phyloP scores from a whole-genome alignment of 2,888 invertebrate species.

The Argyresthia albistria region DNA sequence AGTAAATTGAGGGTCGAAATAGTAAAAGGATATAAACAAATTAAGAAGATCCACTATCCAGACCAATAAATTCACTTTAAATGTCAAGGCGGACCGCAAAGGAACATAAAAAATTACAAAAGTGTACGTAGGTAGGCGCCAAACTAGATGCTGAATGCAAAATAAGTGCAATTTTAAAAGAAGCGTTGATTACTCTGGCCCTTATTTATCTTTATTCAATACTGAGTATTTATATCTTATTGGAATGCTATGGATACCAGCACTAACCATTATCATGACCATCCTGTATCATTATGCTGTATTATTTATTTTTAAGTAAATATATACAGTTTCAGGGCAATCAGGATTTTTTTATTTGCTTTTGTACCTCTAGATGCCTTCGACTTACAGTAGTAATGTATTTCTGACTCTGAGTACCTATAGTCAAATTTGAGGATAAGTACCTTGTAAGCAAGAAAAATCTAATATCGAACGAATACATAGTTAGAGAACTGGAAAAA shows the following conservation, averaged over 20 bases:
- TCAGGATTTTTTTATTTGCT: neutral
- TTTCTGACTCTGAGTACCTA: too few relatives aligned
- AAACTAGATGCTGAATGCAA: neutral
- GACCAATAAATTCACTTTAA: slow-evolving; percentile 25
- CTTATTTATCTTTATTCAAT: slow-evolving; percentile 3
- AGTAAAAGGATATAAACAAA: slow-evolving; percentile 22
- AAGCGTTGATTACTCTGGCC: slow-evolving; percentile 5
- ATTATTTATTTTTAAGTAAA: neutral
- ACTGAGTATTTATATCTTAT: slow-evolving; percentile 11
- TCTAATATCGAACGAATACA: slow-evolving; percentile 3
- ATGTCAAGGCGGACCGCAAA: slow-evolving; percentile 48
- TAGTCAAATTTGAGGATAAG: neutral
- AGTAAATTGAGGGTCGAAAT: neutral
- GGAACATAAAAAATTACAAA: slow-evolving; percentile 1
- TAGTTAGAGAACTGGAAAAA: slow-evolving; percentile 34
- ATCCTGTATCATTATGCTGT: slow-evolving; percentile 12
- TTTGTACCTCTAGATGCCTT: neutral
- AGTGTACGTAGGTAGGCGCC: neutral
- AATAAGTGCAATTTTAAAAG: neutral
- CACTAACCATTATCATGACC: neutral
- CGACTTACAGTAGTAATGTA: neutral
- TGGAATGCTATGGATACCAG: slow-evolving; percentile 2
- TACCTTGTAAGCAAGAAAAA: neutral
- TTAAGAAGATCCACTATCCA: slow-evolving; percentile 32
- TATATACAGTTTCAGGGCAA: neutral